Base-by-base conservation (phyloP, 2,797 vertebrate genomes). In the Remorina albescens region DNA sequence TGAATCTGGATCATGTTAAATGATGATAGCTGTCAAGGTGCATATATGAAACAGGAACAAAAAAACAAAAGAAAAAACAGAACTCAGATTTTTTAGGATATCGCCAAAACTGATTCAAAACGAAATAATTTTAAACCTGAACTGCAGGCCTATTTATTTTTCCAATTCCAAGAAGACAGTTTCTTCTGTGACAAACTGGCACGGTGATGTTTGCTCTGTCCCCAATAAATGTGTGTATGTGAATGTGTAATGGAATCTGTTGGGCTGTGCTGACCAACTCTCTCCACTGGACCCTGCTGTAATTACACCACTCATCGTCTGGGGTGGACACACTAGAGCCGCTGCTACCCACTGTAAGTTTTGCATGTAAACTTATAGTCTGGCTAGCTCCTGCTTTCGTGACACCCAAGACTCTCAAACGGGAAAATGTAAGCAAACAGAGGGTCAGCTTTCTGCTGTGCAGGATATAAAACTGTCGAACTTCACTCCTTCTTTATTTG, bases 221-320 rank as follows among this genome's bases (percentile, higher is more conserved):
- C 34, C 28, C 41, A 59, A 41, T 54, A 42, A 25, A 19, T 76
- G 54, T 55, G 9, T 39, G 71, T 80, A n/a, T 26, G 21, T 57
- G 12, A 25, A 59, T 75, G 69, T 47, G 84, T 88, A 82, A 86
- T 84, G 79, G 94, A 95, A 96, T 95, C 93, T 94, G 93, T 91
- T 46, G 94, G 94, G 94, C 94, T 93, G 94, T 92, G 94, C 91
- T 94, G 91, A 92, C 92, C 92, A 82, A 91, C 95, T 95, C 94
- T 96, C 94, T 96, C 93, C 93, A 94, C 93, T 93, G 93, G 93
- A 93, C 75, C 80, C 89, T 76, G 80, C 94, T 97, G 94, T 96
- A 97, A 96, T 97, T 95, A 96, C 95, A 96, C 89, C 93, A 92
- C 93, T 92, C 88, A 83, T 71, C 91, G 93, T 94, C 95, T 94